Conservation (phyloP, 2,113 vertebrate species). For the Tupaia tana region DNA sequence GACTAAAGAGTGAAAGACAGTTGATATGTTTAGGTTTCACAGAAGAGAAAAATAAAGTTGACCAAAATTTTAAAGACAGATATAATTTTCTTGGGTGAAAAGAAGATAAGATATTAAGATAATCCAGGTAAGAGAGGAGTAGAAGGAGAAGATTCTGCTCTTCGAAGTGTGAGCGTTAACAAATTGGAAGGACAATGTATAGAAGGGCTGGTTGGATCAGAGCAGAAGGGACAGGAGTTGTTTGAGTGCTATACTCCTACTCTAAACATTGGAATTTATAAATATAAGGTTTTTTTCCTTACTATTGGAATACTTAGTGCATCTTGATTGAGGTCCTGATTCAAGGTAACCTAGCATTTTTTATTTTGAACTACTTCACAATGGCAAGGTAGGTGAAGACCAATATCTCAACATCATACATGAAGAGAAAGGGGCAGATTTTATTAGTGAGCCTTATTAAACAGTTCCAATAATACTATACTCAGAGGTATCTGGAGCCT, state of each 20-base stretch:
- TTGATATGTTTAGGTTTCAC: conserved; percentile 31
- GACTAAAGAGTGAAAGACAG: neutral
- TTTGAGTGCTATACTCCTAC: neutral
- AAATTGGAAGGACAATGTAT: neutral
- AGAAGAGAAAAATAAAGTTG: conserved; percentile 41
- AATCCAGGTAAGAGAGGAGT: neutral
- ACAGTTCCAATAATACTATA: neutral
- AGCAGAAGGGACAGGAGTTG: neutral
- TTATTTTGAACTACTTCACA: neutral
- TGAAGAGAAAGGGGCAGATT: neutral
- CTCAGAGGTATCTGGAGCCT: neutral
- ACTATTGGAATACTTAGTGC: neutral
- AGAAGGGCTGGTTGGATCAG: neutral
- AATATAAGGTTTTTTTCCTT: neutral
- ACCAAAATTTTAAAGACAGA: conserved; percentile 17
- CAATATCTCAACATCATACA: neutral
- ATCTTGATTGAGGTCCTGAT: neutral
- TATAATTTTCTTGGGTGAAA: neutral
- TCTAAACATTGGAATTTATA: neutral
- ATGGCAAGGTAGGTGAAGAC: neutral
- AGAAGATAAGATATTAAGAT: neutral
- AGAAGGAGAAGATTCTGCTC: neutral
- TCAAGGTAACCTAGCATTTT: neutral
- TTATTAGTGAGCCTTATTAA: neutral
- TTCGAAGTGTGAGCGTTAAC: neutral